Evolutionary conservation across 2,113 vertebrate species (phyloP).

Genomic region (Guaruba guarouba): DNA sequence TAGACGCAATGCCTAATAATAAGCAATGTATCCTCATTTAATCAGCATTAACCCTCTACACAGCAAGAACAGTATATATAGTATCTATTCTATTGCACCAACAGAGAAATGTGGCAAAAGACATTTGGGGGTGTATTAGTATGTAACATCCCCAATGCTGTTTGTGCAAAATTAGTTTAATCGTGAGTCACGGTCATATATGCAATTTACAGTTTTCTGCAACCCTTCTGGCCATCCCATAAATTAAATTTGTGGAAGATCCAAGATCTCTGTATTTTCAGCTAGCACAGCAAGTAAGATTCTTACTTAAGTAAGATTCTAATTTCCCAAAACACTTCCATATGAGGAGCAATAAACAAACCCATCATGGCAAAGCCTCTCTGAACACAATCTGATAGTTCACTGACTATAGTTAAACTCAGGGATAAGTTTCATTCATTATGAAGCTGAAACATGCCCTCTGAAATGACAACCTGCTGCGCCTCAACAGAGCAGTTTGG

Average conservation of each 20-base stretch:
- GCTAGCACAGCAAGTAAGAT: not conserved
- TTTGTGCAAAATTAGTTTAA: not conserved
- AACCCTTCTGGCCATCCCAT: not conserved
- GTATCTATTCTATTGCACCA: not conserved
- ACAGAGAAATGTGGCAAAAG: not conserved
- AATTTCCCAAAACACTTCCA: not conserved
- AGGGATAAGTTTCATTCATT: not conserved
- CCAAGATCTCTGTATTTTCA: not conserved
- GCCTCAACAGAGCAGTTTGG: not conserved
- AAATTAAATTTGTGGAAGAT: not conserved
- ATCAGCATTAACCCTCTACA: not conserved
- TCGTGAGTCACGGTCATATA: not conserved
- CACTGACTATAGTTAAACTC: not conserved
- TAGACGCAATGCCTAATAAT: not conserved
- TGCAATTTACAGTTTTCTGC: not conserved
- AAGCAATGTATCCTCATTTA: not conserved
- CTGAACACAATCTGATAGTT: not conserved
- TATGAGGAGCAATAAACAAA: accelerated
- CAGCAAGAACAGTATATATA: not conserved
- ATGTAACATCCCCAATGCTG: accelerated
- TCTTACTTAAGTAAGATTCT: not conserved
- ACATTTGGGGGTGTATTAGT: too few species aligned
- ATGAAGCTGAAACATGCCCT: accelerated
- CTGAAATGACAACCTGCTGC: not conserved
- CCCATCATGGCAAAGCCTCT: not conserved